phyloP scores from a whole-genome alignment of 2,797 vertebrate species.

The Sebastes vulpes region DNA sequence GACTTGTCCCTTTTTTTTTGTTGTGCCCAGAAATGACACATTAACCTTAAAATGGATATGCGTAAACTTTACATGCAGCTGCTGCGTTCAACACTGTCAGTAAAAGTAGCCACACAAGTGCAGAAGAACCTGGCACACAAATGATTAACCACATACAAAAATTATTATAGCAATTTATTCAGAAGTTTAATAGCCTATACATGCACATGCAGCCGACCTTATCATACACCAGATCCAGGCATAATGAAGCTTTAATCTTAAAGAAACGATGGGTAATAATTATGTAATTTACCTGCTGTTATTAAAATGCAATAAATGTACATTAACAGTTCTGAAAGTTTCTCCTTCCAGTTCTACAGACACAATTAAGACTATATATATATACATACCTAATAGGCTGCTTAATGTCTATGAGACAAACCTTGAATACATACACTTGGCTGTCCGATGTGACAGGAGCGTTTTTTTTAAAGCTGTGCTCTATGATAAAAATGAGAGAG shows the following conservation, averaged over 20 bases:
- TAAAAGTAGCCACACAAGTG: conserved; percentile 46
- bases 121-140: conserved; percentile 3
- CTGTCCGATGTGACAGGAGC: conserved; percentile 61
- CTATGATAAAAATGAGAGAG: conserved; percentile 86
- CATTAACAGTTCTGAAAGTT: neutral
- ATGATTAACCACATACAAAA: neutral
- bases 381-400: neutral
- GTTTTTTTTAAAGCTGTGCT: conserved; percentile 67
- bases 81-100: conserved; percentile 48
- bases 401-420: conserved; percentile 26
- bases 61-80: conserved; percentile 83
- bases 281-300: neutral
- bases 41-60: conserved; percentile 84
- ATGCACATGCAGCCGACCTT: neutral
- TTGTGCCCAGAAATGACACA: conserved; percentile 83
- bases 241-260: neutral
- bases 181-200: neutral
- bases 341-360: neutral
- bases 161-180: neutral
- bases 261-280: neutral
- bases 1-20: conserved; percentile 83
- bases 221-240: neutral
- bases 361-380: neutral
- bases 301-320: neutral
- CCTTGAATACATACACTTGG: conserved; percentile 28